phyloP scores from a whole-genome alignment of 2,888 invertebrate species.

The Meliscaeva auricollis region DNA sequence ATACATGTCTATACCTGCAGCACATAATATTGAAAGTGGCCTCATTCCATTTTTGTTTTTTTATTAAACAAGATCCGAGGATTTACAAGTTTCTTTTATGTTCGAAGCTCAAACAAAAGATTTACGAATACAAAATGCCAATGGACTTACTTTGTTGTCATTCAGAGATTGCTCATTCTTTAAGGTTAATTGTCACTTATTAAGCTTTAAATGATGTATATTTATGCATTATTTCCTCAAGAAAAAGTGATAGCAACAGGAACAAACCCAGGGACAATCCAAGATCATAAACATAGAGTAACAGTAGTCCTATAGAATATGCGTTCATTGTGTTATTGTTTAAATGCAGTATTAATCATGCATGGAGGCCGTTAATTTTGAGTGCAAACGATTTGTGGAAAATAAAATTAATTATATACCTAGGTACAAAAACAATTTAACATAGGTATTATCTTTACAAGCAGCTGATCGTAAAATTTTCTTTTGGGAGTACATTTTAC shows the following conservation, averaged over 20 bases:
- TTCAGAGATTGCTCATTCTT: not conserved
- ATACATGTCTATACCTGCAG: not conserved
- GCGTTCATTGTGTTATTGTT: not conserved
- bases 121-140: not conserved
- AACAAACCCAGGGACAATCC: slow-evolving; percentile 10
- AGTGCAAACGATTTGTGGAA: not conserved
- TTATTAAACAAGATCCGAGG: not conserved
- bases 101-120: not conserved
- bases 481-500: no score
- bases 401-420: slow-evolving; percentile 10
- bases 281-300: slow-evolving; percentile 2
- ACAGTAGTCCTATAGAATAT: not conserved
- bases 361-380: slow-evolving; percentile 1
- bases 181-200: not conserved
- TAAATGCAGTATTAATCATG: not conserved
- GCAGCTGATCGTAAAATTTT: no score
- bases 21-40: slow-evolving; percentile 8
- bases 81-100: not conserved
- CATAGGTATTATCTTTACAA: no score
- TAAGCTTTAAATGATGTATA: not conserved
- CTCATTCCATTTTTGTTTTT: slow-evolving; percentile 9
- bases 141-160: not conserved
- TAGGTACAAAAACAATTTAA: not conserved
- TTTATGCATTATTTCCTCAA: not conserved
- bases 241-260: slow-evolving; percentile 7